Base-by-base conservation (phyloP, 2,888 invertebrate species). In the Lordiphosa fenestrarum region DNA sequence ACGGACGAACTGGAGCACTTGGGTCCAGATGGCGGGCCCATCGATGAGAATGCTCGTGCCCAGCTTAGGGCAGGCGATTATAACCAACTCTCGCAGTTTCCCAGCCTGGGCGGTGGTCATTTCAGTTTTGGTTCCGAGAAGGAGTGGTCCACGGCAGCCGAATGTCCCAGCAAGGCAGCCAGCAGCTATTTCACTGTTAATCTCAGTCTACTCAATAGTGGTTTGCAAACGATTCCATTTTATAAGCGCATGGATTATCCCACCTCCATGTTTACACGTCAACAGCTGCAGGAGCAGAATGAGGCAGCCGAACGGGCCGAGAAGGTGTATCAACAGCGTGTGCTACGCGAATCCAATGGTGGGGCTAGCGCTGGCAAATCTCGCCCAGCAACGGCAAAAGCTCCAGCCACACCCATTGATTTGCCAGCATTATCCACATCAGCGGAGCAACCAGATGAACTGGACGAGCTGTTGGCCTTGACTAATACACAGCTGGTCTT, bases 201-300 rank as follows among this genome's bases (percentile, higher is more conserved):
- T 68, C 74, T 90, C 1, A 86, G 87, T 15, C 72, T 87, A 2
- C 74, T 91, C 1, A 89, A 89, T 25, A 82, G 82, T 15, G 90
- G 90, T 0, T 73, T 91, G n/a, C 83, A 87, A 55, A 89, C 90
- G n/a, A 89, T 91, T 65, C 90, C 91, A 0, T 91, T 90, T 60
- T 89, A 90, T 69, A 89, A 90, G 53, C 90, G 89, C 10, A 73
- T 90, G 73, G 86, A 89, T 44, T 89, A 89, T 39, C 66, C 89
- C 0, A 69, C 88, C 0, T 69, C 73, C 2, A 87, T 90, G 80
- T 91, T 91, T 37, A 89, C 86, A 2, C 89, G 88, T 51, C 80
- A 88, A 30, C 85, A 89, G 55, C 66, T 89, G 1, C 44, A 61
- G 0, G 57, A 69, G 6, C 89, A 89, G 78, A 86, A 86, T 53